A percentile compares a stretch with the other conserved stretches of the same genome.
These are phyloP conservation scores for Lerema accius DNA, from an alignment of 1,140 invertebrate species.

Conservation along the genomic window DNA sequence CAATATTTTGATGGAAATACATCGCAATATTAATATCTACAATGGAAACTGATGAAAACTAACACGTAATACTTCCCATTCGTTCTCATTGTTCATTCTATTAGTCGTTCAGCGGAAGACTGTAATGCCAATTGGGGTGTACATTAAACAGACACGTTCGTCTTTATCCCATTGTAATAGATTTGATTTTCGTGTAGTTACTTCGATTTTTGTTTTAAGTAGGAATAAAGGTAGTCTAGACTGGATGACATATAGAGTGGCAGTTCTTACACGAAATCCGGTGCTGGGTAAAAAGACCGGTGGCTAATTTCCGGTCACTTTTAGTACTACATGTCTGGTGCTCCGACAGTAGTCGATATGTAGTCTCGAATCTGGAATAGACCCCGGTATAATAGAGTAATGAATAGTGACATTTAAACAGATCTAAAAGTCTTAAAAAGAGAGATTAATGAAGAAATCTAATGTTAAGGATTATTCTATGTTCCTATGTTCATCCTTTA, in stretches of 20 bases:
- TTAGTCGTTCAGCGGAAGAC: constrained; percentile 31
- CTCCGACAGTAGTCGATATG: neutral
- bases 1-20: too few species aligned
- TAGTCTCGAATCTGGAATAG: neutral
- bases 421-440: too few species aligned
- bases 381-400: neutral
- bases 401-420: too few species aligned
- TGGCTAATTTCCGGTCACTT: neutral
- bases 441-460: too few species aligned
- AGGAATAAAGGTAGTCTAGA: constrained; percentile 18
- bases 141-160: neutral
- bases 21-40: too few species aligned
- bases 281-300: neutral
- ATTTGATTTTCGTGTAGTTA: neutral
- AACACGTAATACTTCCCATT: constrained; percentile 15
- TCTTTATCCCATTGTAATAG: constrained; percentile 10
- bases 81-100: constrained; percentile 35
- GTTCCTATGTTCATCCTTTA: too few species aligned
- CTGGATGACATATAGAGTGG: neutral
- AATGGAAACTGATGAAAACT: too few species aligned
- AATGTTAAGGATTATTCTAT: too few species aligned
- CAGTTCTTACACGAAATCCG: neutral
- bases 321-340: neutral
- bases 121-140: constrained; percentile 8
- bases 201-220: neutral